Conservation (phyloP, 2,113 vertebrate species). For the Irena cyanogastra region DNA sequence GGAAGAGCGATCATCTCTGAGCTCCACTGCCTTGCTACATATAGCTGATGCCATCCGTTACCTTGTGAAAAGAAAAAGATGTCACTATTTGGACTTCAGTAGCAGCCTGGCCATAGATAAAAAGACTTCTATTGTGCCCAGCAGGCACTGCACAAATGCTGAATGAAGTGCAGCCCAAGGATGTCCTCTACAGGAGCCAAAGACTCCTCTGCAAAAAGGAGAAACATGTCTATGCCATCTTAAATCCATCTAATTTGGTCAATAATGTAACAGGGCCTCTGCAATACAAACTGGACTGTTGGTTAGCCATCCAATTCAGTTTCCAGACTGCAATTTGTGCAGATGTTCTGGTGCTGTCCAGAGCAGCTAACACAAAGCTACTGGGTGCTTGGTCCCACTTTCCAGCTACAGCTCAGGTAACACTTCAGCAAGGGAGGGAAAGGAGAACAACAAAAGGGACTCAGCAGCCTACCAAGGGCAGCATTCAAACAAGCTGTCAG, state of each 20-base stretch:
- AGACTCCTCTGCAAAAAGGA: background rate
- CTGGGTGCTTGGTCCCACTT: background rate
- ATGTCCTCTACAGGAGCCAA: background rate
- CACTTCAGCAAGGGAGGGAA: background rate
- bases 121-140: background rate
- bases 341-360: background rate
- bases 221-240: background rate
- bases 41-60: background rate
- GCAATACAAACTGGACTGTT: background rate
- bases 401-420: background rate
- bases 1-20: background rate
- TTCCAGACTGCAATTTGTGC: background rate
- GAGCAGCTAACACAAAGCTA: background rate
- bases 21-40: background rate
- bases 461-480: background rate
- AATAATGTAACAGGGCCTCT: background rate
- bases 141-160: background rate
- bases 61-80: background rate
- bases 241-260: background rate
- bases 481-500: background rate
- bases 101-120: background rate
- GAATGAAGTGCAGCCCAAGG: background rate
- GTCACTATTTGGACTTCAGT: background rate
- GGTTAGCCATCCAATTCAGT: background rate
- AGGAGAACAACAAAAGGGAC: background rate